Conservation (phyloP, 2,113 vertebrate genomes). For the Lontra canadensis region DNA sequence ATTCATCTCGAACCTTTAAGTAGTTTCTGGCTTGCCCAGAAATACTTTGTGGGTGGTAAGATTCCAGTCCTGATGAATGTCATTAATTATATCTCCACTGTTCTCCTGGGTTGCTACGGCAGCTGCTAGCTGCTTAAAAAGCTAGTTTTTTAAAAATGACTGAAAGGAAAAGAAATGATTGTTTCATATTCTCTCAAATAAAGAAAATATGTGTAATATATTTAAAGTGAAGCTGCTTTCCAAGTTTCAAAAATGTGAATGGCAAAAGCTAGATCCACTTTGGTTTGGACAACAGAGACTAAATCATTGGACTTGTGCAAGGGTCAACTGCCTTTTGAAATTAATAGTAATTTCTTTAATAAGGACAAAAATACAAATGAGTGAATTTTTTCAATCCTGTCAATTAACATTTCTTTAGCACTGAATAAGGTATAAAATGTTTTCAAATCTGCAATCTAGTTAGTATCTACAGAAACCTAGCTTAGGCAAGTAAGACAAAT, state of each 20-base stretch:
- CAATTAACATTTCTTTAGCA: not conserved
- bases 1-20: conserved; percentile 33
- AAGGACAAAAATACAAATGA: not conserved
- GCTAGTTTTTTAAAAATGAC: not conserved
- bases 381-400: not conserved
- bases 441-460: not conserved
- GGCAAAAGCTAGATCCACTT: not conserved
- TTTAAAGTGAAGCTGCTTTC: conserved; percentile 41
- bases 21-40: conserved; percentile 31
- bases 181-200: conserved; percentile 40
- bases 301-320: not conserved
- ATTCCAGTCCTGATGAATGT: conserved; percentile 28
- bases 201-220: not conserved
- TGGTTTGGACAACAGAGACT: not conserved
- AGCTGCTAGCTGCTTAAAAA: not conserved
- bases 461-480: not conserved
- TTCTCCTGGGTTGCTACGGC: not conserved
- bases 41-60: conserved; percentile 29
- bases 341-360: not conserved
- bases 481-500: not conserved
- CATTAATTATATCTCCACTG: not conserved
- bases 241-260: conserved; percentile 39
- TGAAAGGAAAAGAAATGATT: conserved; percentile 26
- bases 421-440: not conserved
- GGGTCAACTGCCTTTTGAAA: not conserved